Percentiles rank a stretch among this genome's conserved stretches.
Conservation (phyloP, 2,888 invertebrate genomes). For the Pyrochroa serraticornis region DNA sequence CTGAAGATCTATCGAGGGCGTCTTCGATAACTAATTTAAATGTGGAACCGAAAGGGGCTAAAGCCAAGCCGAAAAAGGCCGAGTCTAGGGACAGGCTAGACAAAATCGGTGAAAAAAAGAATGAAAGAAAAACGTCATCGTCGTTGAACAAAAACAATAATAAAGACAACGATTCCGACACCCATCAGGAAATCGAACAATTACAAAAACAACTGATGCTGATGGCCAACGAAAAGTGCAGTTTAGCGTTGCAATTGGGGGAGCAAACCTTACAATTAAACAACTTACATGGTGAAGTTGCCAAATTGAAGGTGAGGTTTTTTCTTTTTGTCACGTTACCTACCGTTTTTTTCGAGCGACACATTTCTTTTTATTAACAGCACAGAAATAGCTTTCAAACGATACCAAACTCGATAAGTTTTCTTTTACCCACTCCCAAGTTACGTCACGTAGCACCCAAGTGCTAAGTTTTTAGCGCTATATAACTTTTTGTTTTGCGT, state of each 20-base stretch:
- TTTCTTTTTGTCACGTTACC: neutral
- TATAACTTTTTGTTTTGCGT: no score
- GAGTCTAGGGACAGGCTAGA: constrained; percentile 53
- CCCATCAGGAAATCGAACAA: constrained; percentile 66
- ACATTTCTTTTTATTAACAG: neutral
- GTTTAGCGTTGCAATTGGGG: constrained; percentile 69
- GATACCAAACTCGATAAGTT: no score
- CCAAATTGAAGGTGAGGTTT: constrained; percentile 68
- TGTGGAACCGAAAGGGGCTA: constrained; percentile 66
- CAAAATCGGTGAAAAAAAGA: constrained; percentile 45
- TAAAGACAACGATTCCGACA: constrained; percentile 43
- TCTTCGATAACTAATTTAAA: constrained; percentile 72
- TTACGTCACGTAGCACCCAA: neutral
- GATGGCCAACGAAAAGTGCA: constrained; percentile 69
- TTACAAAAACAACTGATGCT: constrained; percentile 68
- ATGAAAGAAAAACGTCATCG: constrained; percentile 47
- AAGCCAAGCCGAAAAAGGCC: constrained; percentile 58
- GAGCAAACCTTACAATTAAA: constrained; percentile 72
- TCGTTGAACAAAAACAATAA: constrained; percentile 52
- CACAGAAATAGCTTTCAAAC: neutral
- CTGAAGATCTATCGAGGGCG: constrained; percentile 63
- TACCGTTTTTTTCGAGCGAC: no score
- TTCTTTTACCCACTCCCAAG: neutral
- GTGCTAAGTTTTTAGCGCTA: no score
- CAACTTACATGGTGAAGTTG: constrained; percentile 70